These are phyloP conservation scores for Aplysia californica DNA, from an alignment of 1,140 invertebrate genomes.

Conservation along the genomic window DNA sequence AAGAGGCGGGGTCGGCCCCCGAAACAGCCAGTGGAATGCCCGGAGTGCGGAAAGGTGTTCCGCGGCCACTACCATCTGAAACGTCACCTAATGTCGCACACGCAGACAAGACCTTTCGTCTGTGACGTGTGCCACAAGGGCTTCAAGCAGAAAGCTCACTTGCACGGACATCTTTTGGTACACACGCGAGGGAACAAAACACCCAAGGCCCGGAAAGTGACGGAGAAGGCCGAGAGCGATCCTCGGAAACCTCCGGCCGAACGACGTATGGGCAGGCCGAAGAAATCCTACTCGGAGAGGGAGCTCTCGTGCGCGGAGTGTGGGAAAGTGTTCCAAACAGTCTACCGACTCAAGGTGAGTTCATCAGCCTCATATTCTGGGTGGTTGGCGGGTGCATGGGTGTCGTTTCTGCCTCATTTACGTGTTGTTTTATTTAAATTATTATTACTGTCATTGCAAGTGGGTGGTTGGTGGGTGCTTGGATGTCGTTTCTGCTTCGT, in stretches of 20 bases:
- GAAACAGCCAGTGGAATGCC: conserved; percentile 1
- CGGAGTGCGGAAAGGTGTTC: conserved; percentile 24
- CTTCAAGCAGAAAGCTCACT: conserved; percentile 34
- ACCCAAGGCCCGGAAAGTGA: not conserved
- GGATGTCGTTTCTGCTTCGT: too few relatives aligned
- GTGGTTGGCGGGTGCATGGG: too few relatives aligned
- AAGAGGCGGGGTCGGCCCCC: not conserved
- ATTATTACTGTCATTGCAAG: too few relatives aligned
- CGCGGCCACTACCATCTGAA: conserved; percentile 26
- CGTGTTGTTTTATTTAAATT: too few relatives aligned
- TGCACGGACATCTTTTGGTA: conserved; percentile 10
- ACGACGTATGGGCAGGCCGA: not conserved
- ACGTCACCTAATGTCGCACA: conserved; percentile 30
- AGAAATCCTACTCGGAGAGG: conserved; percentile 22
- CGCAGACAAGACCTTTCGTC: conserved; percentile 19
- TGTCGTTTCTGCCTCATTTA: too few relatives aligned
- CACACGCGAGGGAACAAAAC: too few relatives aligned
- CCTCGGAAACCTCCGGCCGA: not conserved
- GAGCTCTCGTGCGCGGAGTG: conserved; percentile 31
- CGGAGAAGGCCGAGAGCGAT: not conserved
- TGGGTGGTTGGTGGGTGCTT: too few relatives aligned
- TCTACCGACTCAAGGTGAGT: conserved; percentile 32
- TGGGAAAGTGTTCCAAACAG: conserved; percentile 27
- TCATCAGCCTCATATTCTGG: too few relatives aligned
- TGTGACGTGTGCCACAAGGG: conserved; percentile 28